Evolutionary conservation across 2,797 vertebrate species (phyloP).

Genomic region (Paedocypris micromegethes): DNA sequence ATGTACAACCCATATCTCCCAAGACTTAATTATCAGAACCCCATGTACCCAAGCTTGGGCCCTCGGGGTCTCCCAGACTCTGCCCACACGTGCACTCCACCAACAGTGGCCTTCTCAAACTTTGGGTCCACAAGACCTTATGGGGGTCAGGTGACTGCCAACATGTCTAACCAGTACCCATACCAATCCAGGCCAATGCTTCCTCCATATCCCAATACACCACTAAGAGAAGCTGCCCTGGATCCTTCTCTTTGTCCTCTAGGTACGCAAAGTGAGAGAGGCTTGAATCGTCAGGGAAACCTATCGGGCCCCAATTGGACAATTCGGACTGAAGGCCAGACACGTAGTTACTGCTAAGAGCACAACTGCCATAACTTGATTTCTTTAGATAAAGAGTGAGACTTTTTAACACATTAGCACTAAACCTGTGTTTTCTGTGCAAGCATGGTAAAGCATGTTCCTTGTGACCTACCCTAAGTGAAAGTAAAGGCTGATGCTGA

Average conservation of each 20-base stretch:
- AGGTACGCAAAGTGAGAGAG: constrained; percentile 45
- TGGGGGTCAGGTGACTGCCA: constrained; percentile 34
- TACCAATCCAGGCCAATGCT: constrained; percentile 48
- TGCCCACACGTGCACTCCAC: constrained; percentile 38
- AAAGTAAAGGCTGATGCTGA: constrained; percentile 11
- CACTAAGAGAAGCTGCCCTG: constrained; percentile 46
- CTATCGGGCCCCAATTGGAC: constrained; percentile 63
- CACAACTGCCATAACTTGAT: constrained; percentile 25
- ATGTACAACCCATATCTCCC: constrained; percentile 48
- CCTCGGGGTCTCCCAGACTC: constrained; percentile 44
- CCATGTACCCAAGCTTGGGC: constrained; percentile 37
- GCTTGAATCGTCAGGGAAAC: constrained; percentile 52
- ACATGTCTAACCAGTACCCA: constrained; percentile 46
- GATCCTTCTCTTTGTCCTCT: constrained; percentile 50
- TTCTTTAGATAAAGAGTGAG: constrained; percentile 19
- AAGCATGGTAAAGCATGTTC: neutral
- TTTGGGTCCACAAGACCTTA: constrained; percentile 46
- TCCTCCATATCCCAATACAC: constrained; percentile 48
- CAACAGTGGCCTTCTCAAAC: constrained; percentile 48
- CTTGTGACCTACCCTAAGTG: too few relatives aligned
- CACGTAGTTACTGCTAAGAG: constrained; percentile 61
- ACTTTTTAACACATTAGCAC: constrained; percentile 19
- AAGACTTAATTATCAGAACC: constrained; percentile 47
- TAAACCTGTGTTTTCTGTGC: constrained; percentile 14
- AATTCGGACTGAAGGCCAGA: constrained; percentile 68